Evolutionary conservation across 2,113 vertebrate species (phyloP), one percentile per base, ranked within the genome.

Genomic region (Pipra filicauda): DNA sequence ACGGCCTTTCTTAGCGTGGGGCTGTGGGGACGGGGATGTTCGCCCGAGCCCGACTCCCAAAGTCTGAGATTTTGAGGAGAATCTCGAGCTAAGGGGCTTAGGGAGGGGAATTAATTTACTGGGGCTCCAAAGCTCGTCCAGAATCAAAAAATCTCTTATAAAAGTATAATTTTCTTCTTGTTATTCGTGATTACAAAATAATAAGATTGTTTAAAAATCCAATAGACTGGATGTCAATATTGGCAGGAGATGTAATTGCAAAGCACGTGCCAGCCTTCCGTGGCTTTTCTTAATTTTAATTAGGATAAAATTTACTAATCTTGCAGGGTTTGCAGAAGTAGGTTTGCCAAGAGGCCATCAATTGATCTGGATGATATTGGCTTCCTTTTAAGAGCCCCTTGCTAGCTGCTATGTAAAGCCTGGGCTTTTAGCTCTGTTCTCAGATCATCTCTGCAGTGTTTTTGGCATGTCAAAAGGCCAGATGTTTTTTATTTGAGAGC

Each of bases 401-500:
- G 77, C 97, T 75, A 73, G 96, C 95, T 91, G 95, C 92, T 66
- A 20, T 84, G 97, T 22, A 95, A 94, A 97, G 96, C 48, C 89
- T 4, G 55, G 95, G 91, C 94, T 90, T 74, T 90, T 61, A 85
- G 83, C 94, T 91, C 87, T 78, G 92, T 97, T 88, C 94, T 96
- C 97, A 97, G 97, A 96, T 98, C 97, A 84, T 97, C 96, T 90
- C 92, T 91, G 97, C 97, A 96, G 96, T 74, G 96, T 97, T 97
- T 96, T 98, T 98, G 98, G 96, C 98, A 88, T 96, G 95, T 98
- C 97, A 96, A 97, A 97, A 84, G 93, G 97, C 98, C 98, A 99
- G 98, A 98, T 98, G 98, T 98, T 98, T 98, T 97, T 96, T 97
- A 98, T 99, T 98, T 98, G 97, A 97, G 97, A 96, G 98, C 96